phyloP scores from a whole-genome alignment of 2,797 vertebrate genomes.

The Sebastes miniatus region DNA sequence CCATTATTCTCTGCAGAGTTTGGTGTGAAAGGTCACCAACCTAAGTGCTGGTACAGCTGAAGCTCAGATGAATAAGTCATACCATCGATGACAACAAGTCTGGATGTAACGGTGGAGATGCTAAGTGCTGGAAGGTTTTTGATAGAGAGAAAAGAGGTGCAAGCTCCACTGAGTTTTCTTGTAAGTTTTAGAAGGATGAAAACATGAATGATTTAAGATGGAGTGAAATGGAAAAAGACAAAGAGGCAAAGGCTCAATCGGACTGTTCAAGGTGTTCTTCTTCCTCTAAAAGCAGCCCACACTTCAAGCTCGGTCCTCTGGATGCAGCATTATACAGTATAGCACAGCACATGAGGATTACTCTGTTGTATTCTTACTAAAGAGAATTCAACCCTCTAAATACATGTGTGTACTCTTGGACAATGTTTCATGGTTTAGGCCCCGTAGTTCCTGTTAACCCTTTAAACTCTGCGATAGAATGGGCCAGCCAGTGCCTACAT shows the following conservation, averaged over 20 bases:
- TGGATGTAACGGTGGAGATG: conserved; percentile 26
- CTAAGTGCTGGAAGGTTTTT: conserved; percentile 60
- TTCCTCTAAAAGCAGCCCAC: conserved; percentile 24
- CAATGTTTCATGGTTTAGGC: not conserved
- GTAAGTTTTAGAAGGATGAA: conserved; percentile 37
- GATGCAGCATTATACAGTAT: not conserved
- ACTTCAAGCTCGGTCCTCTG: not conserved
- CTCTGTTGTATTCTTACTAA: not conserved
- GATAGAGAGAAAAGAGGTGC: conserved; percentile 26
- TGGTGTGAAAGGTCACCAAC: conserved; percentile 64
- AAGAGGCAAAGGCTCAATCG: conserved; percentile 17
- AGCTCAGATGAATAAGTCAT: conserved; percentile 71
- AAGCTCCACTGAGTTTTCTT: conserved; percentile 35
- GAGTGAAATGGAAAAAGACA: conserved; percentile 9
- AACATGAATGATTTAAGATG: conserved; percentile 63
- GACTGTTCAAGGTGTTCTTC: conserved; percentile 14
- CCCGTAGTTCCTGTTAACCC: not conserved
- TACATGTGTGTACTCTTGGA: not conserved
- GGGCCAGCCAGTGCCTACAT: not conserved
- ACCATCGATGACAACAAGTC: conserved; percentile 56
- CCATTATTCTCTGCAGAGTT: conserved; percentile 50
- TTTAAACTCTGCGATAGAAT: too few relatives aligned
- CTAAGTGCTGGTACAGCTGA: conserved; percentile 65
- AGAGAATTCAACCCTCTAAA: not conserved
- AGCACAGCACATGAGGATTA: not conserved